Percentiles rank a stretch among this genome's conserved stretches.
Evolutionary conservation across 1,140 invertebrate genomes (phyloP).

Genomic region (Dendroctonus valens): DNA sequence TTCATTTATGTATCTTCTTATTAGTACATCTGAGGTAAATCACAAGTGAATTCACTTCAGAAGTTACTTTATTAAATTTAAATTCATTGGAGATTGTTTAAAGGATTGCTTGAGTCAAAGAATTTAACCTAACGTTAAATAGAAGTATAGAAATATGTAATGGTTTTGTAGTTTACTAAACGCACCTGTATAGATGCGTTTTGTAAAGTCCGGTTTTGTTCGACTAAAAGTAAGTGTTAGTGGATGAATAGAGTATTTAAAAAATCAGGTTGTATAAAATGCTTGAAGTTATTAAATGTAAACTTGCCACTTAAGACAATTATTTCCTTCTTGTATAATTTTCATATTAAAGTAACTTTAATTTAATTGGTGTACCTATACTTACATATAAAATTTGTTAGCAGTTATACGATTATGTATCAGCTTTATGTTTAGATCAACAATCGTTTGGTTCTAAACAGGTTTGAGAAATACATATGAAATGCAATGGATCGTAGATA

Average conservation of each 20-base stretch:
- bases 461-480: slow-evolving; percentile 23
- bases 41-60: slow-evolving; percentile 8
- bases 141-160: slow-evolving; percentile 40
- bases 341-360: neutral
- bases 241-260: slow-evolving; percentile 43
- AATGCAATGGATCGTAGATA: slow-evolving; percentile 25
- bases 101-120: slow-evolving; percentile 32
- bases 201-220: slow-evolving; percentile 27
- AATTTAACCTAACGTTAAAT: slow-evolving; percentile 40
- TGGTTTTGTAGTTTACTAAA: slow-evolving; percentile 2
- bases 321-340: slow-evolving; percentile 18
- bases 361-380: neutral
- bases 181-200: slow-evolving; percentile 2
- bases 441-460: slow-evolving; percentile 16
- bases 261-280: slow-evolving; percentile 35
- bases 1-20: slow-evolving; percentile 21
- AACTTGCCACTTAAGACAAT: neutral
- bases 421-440: slow-evolving; percentile 22
- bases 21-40: neutral
- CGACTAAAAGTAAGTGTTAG: slow-evolving; percentile 42
- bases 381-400: slow-evolving; percentile 28
- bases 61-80: slow-evolving; percentile 17
- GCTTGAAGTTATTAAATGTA: slow-evolving; percentile 30
- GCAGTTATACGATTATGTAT: slow-evolving; percentile 28
- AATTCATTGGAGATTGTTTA: slow-evolving; percentile 41